Conservation (phyloP, 2,888 invertebrate genomes). For the Calameuta pallipes region DNA sequence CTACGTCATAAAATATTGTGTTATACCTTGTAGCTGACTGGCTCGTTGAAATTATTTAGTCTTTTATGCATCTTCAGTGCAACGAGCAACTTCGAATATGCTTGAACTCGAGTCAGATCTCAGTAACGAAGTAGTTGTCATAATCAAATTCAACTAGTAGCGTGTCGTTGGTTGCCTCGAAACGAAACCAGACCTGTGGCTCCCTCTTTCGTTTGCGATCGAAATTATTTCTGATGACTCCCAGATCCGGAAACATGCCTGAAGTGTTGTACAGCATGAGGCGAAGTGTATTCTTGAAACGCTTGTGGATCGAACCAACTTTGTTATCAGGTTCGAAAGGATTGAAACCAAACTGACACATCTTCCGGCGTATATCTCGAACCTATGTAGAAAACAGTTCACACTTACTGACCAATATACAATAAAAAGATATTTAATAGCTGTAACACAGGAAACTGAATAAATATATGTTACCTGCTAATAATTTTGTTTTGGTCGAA, state of each 20-base stretch:
- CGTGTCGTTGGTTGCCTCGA: slow-evolving; percentile 31
- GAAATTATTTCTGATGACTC: slow-evolving; percentile 40
- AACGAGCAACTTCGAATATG: slow-evolving; percentile 40
- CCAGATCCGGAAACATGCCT: slow-evolving; percentile 39
- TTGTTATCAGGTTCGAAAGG: slow-evolving; percentile 31
- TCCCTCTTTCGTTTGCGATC: slow-evolving; percentile 40
- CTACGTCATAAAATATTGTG: slow-evolving; percentile 3
- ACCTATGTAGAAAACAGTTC: slow-evolving; percentile 22
- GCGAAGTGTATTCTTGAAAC: slow-evolving; percentile 36
- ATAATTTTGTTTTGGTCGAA: slow-evolving; percentile 25
- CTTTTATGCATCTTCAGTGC: slow-evolving; percentile 42
- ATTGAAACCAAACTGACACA: slow-evolving; percentile 43
- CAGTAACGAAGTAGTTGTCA: slow-evolving; percentile 41
- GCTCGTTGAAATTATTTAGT: slow-evolving; percentile 40
- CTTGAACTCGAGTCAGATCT: slow-evolving; percentile 37
- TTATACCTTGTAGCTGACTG: slow-evolving; percentile 39
- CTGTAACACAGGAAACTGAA: background rate
- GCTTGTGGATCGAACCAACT: slow-evolving; percentile 38
- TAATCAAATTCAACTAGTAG: slow-evolving; percentile 40
- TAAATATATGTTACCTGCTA: background rate
- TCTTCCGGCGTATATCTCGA: slow-evolving; percentile 36
- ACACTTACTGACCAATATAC: background rate
- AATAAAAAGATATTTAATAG: background rate
- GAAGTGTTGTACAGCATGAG: slow-evolving; percentile 40
- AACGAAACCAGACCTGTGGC: slow-evolving; percentile 37